These are phyloP conservation scores for Tylochromis polylepis DNA, from an alignment of 2,113 vertebrate genomes.

Conservation along the genomic window DNA sequence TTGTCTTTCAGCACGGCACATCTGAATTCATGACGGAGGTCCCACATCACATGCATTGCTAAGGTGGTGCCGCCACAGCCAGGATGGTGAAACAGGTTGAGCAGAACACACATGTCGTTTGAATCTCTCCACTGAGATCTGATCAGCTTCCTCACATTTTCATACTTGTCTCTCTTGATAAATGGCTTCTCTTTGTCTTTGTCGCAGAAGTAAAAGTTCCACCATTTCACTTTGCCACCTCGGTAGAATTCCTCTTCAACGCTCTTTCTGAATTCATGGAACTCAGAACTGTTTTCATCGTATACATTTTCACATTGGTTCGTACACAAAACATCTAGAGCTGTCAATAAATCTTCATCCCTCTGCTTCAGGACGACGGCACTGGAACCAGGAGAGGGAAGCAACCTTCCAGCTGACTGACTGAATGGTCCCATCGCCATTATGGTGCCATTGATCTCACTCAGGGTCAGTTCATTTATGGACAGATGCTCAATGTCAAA, in stretches of 20 bases:
- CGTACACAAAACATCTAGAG: slow-evolving; percentile 76
- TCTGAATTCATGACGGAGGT: slow-evolving; percentile 47
- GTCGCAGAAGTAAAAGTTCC: slow-evolving; percentile 83
- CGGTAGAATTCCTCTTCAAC: slow-evolving; percentile 77
- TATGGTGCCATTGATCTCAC: slow-evolving; percentile 73
- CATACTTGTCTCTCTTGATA: slow-evolving; percentile 71
- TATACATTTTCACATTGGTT: slow-evolving; percentile 77
- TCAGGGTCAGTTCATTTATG: slow-evolving; percentile 68
- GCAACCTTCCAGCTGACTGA: slow-evolving; percentile 57
- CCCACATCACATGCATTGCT: slow-evolving; percentile 66
- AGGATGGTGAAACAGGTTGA: slow-evolving; percentile 59
- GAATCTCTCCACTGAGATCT: slow-evolving; percentile 8
- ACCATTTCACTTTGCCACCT: slow-evolving; percentile 80
- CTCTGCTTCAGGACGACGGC: slow-evolving; percentile 64
- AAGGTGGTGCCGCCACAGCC: slow-evolving; percentile 64
- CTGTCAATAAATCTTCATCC: slow-evolving; percentile 67
- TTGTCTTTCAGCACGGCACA: slow-evolving; percentile 62
- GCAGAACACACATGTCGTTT: slow-evolving; percentile 17
- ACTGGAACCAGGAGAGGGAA: slow-evolving; percentile 64
- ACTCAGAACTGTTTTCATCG: slow-evolving; percentile 68
- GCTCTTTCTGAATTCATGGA: slow-evolving; percentile 58
- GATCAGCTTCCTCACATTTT: slow-evolving; percentile 28
- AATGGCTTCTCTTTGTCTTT: slow-evolving; percentile 71
- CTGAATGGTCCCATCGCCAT: slow-evolving; percentile 64
- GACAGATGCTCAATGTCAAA: slow-evolving; percentile 57